Percentiles rank a stretch among this genome's conserved stretches.
These are phyloP conservation scores for Acleris literana DNA, from an alignment of 2,888 invertebrate genomes.

Conservation along the genomic window DNA sequence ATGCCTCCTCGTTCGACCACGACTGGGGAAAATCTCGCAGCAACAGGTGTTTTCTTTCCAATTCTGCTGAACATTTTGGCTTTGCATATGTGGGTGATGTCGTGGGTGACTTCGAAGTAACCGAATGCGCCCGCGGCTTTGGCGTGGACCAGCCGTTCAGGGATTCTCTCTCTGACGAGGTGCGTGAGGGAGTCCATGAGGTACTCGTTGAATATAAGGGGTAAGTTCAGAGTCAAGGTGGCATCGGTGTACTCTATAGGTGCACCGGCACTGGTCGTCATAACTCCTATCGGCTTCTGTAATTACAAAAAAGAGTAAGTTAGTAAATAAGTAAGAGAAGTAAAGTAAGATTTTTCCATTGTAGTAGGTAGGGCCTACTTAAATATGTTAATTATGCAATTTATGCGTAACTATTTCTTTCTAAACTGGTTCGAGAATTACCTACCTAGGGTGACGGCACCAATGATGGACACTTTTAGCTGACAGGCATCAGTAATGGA, in stretches of 20 bases:
- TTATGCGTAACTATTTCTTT: too few species aligned
- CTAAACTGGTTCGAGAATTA: too few species aligned
- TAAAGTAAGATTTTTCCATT: neutral
- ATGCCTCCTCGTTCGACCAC: slow-evolving; percentile 93
- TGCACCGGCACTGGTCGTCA: slow-evolving; percentile 90
- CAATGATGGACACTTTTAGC: too few species aligned
- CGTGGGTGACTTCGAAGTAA: slow-evolving; percentile 92
- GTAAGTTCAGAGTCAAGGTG: slow-evolving; percentile 89
- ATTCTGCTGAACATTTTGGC: slow-evolving; percentile 88
- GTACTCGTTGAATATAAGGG: slow-evolving; percentile 90
- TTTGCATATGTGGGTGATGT: slow-evolving; percentile 89
- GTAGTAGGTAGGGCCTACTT: too few species aligned
- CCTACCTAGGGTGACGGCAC: too few species aligned
- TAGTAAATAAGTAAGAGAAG: neutral
- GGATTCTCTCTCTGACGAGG: slow-evolving; percentile 93
- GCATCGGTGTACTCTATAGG: slow-evolving; percentile 89
- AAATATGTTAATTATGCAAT: too few species aligned
- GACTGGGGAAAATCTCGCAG: slow-evolving; percentile 90
- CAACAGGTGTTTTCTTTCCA: slow-evolving; percentile 91
- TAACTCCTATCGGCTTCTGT: slow-evolving; percentile 76
- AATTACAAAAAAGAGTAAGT: slow-evolving; percentile 42
- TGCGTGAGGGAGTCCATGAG: slow-evolving; percentile 89
- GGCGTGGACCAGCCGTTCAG: slow-evolving; percentile 95
- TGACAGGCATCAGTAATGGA: too few species aligned
- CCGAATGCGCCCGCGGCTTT: slow-evolving; percentile 96